Evolutionary conservation across 1,140 invertebrate genomes (phyloP).

Genomic region (Drosophila truncata): DNA sequence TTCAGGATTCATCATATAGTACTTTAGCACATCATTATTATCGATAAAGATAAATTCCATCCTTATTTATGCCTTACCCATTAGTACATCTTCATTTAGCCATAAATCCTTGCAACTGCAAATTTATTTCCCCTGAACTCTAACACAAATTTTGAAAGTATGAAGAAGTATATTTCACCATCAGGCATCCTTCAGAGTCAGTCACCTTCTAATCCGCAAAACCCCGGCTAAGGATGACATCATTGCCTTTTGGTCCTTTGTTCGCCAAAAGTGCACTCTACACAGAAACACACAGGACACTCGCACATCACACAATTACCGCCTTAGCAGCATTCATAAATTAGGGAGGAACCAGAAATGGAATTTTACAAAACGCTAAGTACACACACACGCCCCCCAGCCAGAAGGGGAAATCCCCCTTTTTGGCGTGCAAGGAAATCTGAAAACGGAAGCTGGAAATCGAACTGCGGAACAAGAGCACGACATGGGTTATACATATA

Average conservation of each 20-base stretch:
- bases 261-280: conserved; percentile 62
- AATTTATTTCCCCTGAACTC: neutral
- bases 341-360: conserved; percentile 66
- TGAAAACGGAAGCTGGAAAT: conserved; percentile 75
- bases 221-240: conserved; percentile 52
- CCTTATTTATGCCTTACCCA: neutral
- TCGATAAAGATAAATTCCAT: neutral
- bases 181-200: conserved; percentile 6
- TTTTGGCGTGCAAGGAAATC: conserved; percentile 61
- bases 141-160: neutral
- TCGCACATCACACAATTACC: conserved; percentile 74
- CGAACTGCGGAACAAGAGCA: conserved; percentile 69
- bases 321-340: conserved; percentile 74
- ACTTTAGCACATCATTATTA: neutral
- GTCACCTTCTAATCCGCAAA: conserved; percentile 21
- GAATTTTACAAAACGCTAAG: conserved; percentile 76
- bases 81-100: neutral
- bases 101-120: neutral
- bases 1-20: neutral
- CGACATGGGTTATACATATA: conserved; percentile 77
- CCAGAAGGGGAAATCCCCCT: conserved; percentile 7
- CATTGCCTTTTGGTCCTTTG: conserved; percentile 44
- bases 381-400: conserved; percentile 36
- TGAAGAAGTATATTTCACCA: conserved; percentile 15
- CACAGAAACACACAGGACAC: conserved; percentile 36